These are phyloP conservation scores for Mesoclemmys tuberculata DNA, from an alignment of 2,113 vertebrate genomes.

Conservation along the genomic window DNA sequence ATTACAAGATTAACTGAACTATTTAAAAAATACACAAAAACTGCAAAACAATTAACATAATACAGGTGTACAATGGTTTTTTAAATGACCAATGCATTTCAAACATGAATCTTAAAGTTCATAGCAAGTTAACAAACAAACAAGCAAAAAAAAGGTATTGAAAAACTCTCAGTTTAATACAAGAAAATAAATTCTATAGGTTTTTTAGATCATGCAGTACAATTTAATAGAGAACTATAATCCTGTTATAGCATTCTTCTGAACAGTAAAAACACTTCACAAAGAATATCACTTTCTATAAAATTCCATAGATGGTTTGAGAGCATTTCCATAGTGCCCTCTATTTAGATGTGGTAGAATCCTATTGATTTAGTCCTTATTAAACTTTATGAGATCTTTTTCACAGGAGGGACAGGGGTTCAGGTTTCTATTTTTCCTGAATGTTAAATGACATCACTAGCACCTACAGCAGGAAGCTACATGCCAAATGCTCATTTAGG, in stretches of 20 bases:
- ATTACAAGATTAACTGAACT: background rate
- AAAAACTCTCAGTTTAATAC: background rate
- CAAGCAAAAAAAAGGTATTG: background rate
- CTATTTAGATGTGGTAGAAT: background rate
- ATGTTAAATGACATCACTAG: background rate
- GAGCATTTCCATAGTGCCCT: background rate
- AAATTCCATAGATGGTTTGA: accelerated
- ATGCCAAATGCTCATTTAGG: background rate
- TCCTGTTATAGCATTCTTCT: background rate
- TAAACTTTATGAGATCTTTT: background rate
- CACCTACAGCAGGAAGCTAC: background rate
- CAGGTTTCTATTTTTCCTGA: background rate
- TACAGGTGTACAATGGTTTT: background rate
- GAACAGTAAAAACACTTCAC: background rate
- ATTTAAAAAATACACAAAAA: background rate
- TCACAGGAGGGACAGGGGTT: background rate
- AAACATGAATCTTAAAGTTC: background rate
- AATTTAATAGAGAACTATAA: background rate
- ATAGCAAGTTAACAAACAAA: background rate
- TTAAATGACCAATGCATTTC: background rate
- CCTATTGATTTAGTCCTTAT: background rate
- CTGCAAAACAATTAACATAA: background rate
- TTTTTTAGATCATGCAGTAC: background rate
- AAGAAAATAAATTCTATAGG: background rate
- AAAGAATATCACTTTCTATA: background rate